Conservation (phyloP, 2,113 vertebrate species). For the Sphyrna mokarran region DNA sequence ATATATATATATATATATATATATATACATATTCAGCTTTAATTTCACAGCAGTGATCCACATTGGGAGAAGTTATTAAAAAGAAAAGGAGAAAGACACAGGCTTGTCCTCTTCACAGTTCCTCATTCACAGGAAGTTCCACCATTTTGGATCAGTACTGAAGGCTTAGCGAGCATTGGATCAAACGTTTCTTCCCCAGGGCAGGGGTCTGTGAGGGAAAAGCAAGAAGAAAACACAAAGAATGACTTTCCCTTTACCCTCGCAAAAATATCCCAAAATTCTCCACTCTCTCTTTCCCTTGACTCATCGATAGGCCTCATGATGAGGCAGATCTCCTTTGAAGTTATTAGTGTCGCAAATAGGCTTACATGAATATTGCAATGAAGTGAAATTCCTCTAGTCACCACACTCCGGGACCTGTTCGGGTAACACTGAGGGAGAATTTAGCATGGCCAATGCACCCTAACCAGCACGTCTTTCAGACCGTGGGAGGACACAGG, state of each 20-base stretch:
- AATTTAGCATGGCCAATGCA: too few relatives aligned
- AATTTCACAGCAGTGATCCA: conserved; percentile 20
- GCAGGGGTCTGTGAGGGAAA: background rate
- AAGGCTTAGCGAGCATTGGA: background rate
- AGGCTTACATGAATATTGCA: too few relatives aligned
- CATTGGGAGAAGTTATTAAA: conserved; percentile 7
- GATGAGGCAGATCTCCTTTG: too few relatives aligned
- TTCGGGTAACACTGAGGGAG: too few relatives aligned
- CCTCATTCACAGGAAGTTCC: background rate
- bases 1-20: background rate
- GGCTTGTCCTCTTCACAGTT: background rate
- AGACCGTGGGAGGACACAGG: too few relatives aligned
- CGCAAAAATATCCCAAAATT: background rate
- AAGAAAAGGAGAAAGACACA: background rate
- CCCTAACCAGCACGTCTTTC: too few relatives aligned
- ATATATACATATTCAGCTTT: conserved; percentile 2
- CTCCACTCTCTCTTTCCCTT: background rate
- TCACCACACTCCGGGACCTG: too few relatives aligned
- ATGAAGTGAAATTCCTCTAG: too few relatives aligned
- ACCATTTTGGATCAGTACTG: background rate
- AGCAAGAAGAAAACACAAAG: background rate
- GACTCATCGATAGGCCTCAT: too few relatives aligned
- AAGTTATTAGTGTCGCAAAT: too few relatives aligned
- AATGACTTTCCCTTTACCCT: background rate
- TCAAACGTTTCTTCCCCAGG: background rate